A percentile compares a stretch with the other conserved stretches of the same genome.
phyloP scores from a whole-genome alignment of 1,140 invertebrate species.

The Gryllus bimaculatus region DNA sequence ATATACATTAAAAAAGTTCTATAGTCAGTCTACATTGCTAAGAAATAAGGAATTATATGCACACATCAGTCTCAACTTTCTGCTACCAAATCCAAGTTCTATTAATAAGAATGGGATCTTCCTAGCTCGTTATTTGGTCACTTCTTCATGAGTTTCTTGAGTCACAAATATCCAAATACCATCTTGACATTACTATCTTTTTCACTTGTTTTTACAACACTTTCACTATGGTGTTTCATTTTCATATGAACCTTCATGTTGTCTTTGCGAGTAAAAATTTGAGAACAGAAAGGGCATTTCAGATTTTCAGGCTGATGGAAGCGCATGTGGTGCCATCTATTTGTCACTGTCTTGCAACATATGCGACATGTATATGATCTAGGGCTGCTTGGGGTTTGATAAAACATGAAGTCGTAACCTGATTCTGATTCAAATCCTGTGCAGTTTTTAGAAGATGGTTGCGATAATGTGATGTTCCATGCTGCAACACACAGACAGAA shows the following conservation, averaged over 20 bases:
- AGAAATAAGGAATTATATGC: too few species aligned
- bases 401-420: constrained; percentile 15
- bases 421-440: neutral
- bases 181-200: neutral
- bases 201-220: neutral
- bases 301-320: constrained; percentile 59
- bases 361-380: constrained; percentile 41
- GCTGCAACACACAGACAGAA: neutral
- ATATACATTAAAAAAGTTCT: too few species aligned
- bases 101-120: too few species aligned
- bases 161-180: neutral
- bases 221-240: constrained; percentile 44
- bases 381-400: constrained; percentile 19
- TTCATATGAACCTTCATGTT: constrained; percentile 59
- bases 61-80: too few species aligned
- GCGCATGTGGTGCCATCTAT: constrained; percentile 61
- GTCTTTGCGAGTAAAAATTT: constrained; percentile 56
- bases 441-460: neutral
- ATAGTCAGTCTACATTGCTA: too few species aligned
- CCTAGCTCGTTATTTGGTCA: too few species aligned
- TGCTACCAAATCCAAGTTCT: too few species aligned
- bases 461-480: neutral
- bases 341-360: constrained; percentile 61
- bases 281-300: constrained; percentile 55
- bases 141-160: too few species aligned